Evolutionary conservation across 2,113 vertebrate genomes (phyloP), one percentile per base, ranked within the genome.

Genomic region (Galeopterus variegatus): DNA sequence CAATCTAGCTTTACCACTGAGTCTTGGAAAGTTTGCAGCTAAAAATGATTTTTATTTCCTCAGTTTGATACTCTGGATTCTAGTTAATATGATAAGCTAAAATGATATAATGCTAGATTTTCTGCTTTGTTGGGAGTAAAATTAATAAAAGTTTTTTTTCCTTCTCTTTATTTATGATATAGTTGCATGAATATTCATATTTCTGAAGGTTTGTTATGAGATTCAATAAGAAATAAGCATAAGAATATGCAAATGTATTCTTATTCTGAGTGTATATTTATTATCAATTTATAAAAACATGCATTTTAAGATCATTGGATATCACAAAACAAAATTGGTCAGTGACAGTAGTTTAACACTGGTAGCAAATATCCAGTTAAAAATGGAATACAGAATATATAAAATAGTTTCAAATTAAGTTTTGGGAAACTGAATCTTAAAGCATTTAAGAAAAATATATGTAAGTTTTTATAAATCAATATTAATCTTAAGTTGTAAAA

Each of bases 1-100:
- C 97, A 98, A 98, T 98, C 88, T 75, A 98, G 96, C 50, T 98
- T 98, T 98, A 97, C 90, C 77, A 97, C 73, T 11, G 3, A 96
- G 65, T 95, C 48, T 95, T 96, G 90, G 96, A 97, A 98, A 97
- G 83, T 98, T 98, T 98, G n/a, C 83, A 96, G 94, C 75, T 92
- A 98, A 95, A 88, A 90, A 94, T 81, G 70, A 92, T 91, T 97
- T 81, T 96, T 95, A 84, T 84, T 6, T 8, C 77, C 89, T 87
- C 80, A 96, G 48, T 62, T 97, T 92, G 90, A 69, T 87, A 97
- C 21, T 88, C 88, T 85, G 17, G 70, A 84, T 97, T 98, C 73
- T 96, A 95, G 82, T 98, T 98, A 98, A 96, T 96, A 95, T 80
- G 84, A 93, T 87, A 95, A 96, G 97, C 31, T 93, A 94, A 97